phyloP scores from a whole-genome alignment of 1,140 invertebrate genomes.

The Halyomorpha halys region DNA sequence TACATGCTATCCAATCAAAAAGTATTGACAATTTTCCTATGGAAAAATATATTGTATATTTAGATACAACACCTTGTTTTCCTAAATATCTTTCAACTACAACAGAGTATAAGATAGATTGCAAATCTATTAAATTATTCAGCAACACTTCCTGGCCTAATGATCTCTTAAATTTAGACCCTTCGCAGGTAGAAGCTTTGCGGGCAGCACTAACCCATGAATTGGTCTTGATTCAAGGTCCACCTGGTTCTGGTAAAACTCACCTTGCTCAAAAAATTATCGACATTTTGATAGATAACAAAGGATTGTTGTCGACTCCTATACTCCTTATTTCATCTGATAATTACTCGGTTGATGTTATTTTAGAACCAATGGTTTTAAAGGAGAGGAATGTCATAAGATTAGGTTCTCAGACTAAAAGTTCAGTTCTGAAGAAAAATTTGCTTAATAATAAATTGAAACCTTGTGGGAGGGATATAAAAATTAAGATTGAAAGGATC shows the following conservation, averaged over 20 bases:
- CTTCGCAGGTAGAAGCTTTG: constrained; percentile 45
- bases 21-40: constrained; percentile 46
- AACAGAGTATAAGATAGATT: background rate
- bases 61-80: constrained; percentile 31
- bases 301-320: constrained; percentile 35
- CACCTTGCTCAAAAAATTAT: constrained; percentile 57
- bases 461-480: background rate
- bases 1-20: constrained; percentile 47
- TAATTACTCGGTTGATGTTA: constrained; percentile 82
- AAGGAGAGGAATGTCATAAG: constrained; percentile 50
- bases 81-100: constrained; percentile 35
- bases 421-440: constrained; percentile 37
- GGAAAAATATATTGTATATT: constrained; percentile 47
- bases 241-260: constrained; percentile 73
- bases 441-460: too few relatives aligned
- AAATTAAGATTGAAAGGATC: background rate
- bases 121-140: background rate
- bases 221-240: constrained; percentile 65
- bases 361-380: constrained; percentile 57
- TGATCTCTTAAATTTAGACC: background rate
- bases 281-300: constrained; percentile 46
- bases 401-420: constrained; percentile 60
- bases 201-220: constrained; percentile 47
- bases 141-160: background rate
- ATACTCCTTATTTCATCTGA: constrained; percentile 74